phyloP scores from a whole-genome alignment of 2,888 invertebrate species.

The Ornithoptera alexandrae region DNA sequence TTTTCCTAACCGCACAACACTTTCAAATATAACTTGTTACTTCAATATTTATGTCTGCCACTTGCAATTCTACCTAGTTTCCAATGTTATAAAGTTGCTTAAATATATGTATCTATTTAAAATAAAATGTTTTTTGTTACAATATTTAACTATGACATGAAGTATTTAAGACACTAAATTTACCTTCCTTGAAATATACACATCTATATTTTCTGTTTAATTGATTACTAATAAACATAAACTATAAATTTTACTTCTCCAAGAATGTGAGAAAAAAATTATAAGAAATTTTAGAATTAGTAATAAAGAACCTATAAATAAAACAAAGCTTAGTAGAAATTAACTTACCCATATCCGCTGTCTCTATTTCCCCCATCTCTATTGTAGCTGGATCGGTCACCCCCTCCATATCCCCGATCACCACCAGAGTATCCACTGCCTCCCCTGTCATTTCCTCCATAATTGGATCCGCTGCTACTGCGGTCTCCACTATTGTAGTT shows the following conservation, averaged over 20 bases:
- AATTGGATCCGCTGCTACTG: slow-evolving; percentile 63
- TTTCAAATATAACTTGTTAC: no score
- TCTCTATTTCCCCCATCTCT: slow-evolving; percentile 81
- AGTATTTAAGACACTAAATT: background rate
- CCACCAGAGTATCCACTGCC: slow-evolving; percentile 63
- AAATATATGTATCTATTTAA: no score
- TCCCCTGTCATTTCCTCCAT: slow-evolving; percentile 55
- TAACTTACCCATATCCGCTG: slow-evolving; percentile 81
- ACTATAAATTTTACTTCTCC: background rate
- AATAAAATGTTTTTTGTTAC: no score
- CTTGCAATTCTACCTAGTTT: no score
- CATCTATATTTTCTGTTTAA: background rate
- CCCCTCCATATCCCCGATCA: slow-evolving; percentile 68
- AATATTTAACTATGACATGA: no score
- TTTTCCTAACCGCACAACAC: no score
- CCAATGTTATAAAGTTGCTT: no score
- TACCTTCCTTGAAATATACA: background rate
- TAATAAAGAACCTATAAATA: background rate
- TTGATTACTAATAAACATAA: background rate
- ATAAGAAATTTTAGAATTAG: background rate
- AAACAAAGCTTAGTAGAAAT: slow-evolving; percentile 1
- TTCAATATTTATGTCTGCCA: no score
- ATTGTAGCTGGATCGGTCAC: slow-evolving; percentile 73
- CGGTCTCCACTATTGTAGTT: slow-evolving; percentile 66
- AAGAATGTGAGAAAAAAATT: background rate